phyloP scores from a whole-genome alignment of 2,113 vertebrate species.

The Protobothrops flavoviridis region DNA sequence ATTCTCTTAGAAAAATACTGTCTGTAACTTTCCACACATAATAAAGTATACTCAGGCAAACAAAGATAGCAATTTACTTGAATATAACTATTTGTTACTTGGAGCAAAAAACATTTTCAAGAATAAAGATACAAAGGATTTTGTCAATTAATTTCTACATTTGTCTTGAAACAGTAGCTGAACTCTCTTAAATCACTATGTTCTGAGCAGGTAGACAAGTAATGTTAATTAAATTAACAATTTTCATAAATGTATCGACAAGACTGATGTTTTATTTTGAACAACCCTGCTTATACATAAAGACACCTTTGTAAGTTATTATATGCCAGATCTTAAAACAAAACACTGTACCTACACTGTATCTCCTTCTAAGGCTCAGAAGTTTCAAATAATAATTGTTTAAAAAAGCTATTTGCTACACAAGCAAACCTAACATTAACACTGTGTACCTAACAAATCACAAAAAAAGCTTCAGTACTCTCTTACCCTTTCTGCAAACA shows the following conservation, averaged over 20 bases:
- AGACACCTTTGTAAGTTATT: neutral
- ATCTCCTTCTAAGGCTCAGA: neutral
- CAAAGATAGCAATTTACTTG: neutral
- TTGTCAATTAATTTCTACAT: neutral
- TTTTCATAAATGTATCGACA: neutral
- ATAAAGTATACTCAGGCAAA: neutral
- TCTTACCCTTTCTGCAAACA: neutral
- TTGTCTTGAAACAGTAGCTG: neutral
- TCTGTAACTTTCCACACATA: neutral
- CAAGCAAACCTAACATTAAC: neutral
- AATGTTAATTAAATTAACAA: neutral
- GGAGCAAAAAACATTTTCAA: neutral
- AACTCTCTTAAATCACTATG: neutral
- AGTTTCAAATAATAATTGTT: neutral
- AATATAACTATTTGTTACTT: neutral
- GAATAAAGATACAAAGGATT: neutral
- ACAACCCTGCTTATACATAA: neutral
- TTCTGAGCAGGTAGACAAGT: neutral
- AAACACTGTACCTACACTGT: neutral
- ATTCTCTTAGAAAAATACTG: neutral
- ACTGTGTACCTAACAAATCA: neutral
- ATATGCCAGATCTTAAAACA: constrained; percentile 2
- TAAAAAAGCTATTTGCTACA: neutral
- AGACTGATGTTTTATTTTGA: neutral
- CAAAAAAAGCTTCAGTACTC: neutral